Evolutionary conservation across 2,888 invertebrate species (phyloP), one percentile per base, ranked within the genome.

Genomic region (Lasioglossum malachurum): DNA sequence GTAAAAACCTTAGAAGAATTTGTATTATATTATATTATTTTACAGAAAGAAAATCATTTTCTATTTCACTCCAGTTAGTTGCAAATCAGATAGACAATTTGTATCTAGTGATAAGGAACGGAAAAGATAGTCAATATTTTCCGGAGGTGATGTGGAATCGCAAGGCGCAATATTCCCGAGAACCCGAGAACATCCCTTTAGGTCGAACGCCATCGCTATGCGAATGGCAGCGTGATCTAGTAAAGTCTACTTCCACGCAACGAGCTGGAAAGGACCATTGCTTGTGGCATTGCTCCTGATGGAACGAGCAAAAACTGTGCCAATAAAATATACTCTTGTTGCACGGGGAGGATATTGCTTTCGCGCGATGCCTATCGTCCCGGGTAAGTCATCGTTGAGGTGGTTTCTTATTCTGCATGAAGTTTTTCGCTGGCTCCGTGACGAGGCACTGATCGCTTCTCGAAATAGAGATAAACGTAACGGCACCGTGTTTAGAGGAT

Each of bases 381-480:
- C 60, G 27, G 27, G 12, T 27, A 27, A 60, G 60, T 60, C 27
- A 35, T 23, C 35, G 19, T 41, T 5, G 10, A 23, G 38, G 12
- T 2, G n/a, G 57, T 46, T 57, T 27, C 44, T 46, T n/a, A 2
- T 57, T 12, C n/a, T 10, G 41, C 23, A 3, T 1, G 12, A 57
- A 35, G 71, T 41, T 60, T 35, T 64, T 14, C 19, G 19, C 2
- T 4, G 27, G 2, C 16, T 19, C 31, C 53, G n/a, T 49, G 46
- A 53, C 73, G 57, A 35, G 27, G 27, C 72, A 27, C 44, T 44
- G 71, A 46, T 31, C 64, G 16, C 7, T 71, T 44, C 71, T 67
- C 57, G 76, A 78, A 57, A 57, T 75, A 75, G 19, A 57, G n/a
- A 23, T 23, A 31, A 60, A 27, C 41, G 46, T 84, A 85, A 78